Base-by-base conservation (phyloP, 2,797 vertebrate species). In the Myotis daubentonii region DNA sequence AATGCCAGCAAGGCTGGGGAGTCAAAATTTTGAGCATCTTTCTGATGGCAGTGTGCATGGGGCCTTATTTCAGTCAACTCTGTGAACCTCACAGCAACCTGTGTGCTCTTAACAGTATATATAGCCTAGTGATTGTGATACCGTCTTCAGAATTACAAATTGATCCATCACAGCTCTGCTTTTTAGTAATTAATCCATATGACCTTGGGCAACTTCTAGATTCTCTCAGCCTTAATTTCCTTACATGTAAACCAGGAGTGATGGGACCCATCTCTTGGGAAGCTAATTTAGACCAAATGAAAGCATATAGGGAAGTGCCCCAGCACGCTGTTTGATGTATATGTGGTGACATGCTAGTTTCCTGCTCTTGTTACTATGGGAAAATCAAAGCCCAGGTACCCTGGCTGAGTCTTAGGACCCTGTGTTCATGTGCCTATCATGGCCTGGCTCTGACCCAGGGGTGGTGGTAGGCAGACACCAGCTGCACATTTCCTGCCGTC, bases 401-500 rank as follows among this genome's bases (percentile, higher is more conserved):
- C 1, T 30, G 65, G 28, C 57, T n/a, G 70, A 20, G 30, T 44
- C 17, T 25, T 25, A 55, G n/a, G 22, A n/a, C 16, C 13, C 2
- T 8, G 0, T 17, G 10, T 82, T 22, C 1, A 0, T 17, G 6
- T 1, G 2, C 33, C 51, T 10, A 0, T 38, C 28, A 3, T 16
- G 44, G 62, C 55, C 49, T 49, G 78, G 15, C 5, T 91, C 30
- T 91, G 19, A 25, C 23, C 38, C 36, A 0, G 20, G 23, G 41
- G 7, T 85, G 33, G 20, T 23, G 23, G 11, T 4, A 44, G 60
- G 12, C 8, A 30, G 9, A 16, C 1, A 22, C 6, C 7, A 0
- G 5, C 13, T 20, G 30, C 1, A 11, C 8, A 49, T 76, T 76
- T 30, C 13, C 38, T 87, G 62, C 8, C 57, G 41, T 17, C 38